Conservation (phyloP, 2,888 invertebrate genomes). For the Lampropteryx suffumata region DNA sequence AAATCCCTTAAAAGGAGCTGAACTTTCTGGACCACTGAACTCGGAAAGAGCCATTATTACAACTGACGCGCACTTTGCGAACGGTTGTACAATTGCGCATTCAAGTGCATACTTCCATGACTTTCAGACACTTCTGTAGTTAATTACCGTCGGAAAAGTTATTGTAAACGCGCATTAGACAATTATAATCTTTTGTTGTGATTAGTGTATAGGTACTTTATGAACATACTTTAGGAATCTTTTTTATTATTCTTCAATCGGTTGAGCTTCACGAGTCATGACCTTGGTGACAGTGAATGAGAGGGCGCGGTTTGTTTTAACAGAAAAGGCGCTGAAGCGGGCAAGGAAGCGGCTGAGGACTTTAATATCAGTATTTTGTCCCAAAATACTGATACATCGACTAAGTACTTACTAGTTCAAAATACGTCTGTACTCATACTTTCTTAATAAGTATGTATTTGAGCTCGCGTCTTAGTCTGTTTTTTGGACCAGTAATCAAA, state of each 20-base stretch:
- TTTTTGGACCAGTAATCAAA: no score
- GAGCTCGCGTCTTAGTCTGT: no score
- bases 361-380: background rate
- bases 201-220: background rate
- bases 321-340: background rate
- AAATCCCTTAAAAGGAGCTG: slow-evolving; percentile 67
- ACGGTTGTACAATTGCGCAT: slow-evolving; percentile 27
- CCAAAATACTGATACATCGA: no score
- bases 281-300: background rate
- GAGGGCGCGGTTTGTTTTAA: no score
- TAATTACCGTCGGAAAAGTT: slow-evolving; percentile 11
- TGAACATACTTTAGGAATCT: no score
- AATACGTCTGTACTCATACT: no score
- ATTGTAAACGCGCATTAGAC: background rate
- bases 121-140: slow-evolving; percentile 12
- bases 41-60: slow-evolving; percentile 63
- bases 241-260: no score
- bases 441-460: no score
- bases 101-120: slow-evolving; percentile 34
- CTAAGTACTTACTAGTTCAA: no score
- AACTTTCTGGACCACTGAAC: slow-evolving; percentile 68
- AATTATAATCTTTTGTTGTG: slow-evolving; percentile 5
- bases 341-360: background rate
- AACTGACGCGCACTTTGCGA: slow-evolving; percentile 39
- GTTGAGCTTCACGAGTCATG: no score